Conservation (phyloP, 2,888 invertebrate genomes). For the Brachynemurus nebulosus region DNA sequence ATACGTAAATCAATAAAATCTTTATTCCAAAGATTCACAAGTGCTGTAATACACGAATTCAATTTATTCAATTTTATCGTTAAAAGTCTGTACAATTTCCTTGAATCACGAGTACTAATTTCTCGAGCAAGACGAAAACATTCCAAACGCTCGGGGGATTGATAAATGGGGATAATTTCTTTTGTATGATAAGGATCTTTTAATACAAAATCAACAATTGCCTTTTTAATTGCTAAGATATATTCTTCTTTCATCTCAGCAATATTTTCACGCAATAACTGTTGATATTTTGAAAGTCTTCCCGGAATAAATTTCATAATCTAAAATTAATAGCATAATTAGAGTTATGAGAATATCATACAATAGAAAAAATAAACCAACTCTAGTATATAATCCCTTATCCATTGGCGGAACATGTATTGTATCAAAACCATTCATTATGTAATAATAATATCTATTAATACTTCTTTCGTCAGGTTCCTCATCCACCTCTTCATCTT, state of each 20-base stretch:
- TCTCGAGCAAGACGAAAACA: conserved; percentile 50
- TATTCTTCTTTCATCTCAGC: conserved; percentile 77
- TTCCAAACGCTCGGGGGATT: conserved; percentile 41
- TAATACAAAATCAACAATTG: conserved; percentile 82
- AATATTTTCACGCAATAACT: conserved; percentile 44
- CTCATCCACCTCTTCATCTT: conserved; percentile 31
- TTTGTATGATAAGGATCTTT: conserved; percentile 54
- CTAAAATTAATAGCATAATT: too few species aligned
- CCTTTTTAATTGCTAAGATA: conserved; percentile 76
- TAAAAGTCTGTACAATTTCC: conserved; percentile 14
- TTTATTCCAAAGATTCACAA: background rate
- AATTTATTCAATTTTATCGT: too few species aligned
- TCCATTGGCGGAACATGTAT: conserved; percentile 78
- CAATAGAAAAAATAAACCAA: too few species aligned
- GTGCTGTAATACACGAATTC: background rate
- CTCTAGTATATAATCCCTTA: conserved; percentile 32
- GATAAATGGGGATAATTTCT: conserved; percentile 34
- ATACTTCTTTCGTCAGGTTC: conserved; percentile 52
- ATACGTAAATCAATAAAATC: conserved; percentile 41
- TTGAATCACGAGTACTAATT: conserved; percentile 29
- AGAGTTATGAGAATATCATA: too few species aligned
- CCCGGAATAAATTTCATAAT: conserved; percentile 50
- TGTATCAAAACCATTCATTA: conserved; percentile 81
- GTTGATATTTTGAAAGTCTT: conserved; percentile 46
- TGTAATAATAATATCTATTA: conserved; percentile 77